Conservation (phyloP, 2,888 invertebrate genomes). For the Lasioglossum calceatum region DNA sequence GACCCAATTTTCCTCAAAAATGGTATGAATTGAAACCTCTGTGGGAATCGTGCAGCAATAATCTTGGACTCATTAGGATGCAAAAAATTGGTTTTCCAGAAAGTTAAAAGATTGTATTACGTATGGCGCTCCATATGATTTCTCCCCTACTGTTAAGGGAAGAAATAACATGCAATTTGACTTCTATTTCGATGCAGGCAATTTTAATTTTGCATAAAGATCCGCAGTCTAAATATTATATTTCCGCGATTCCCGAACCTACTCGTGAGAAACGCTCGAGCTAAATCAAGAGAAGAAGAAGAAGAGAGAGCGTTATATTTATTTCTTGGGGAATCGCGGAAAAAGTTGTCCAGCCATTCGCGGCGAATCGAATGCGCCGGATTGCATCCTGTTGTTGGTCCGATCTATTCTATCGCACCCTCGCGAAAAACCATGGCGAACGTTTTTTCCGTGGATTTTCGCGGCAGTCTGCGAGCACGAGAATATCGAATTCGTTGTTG, state of each 20-base stretch:
- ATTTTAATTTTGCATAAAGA: too few species aligned
- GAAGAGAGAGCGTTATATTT: conserved; percentile 70
- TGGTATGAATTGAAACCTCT: background rate
- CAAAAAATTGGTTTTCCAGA: too few species aligned
- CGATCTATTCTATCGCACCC: conserved; percentile 33
- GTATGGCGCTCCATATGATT: too few species aligned
- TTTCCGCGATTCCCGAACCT: background rate
- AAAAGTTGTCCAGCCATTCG: conserved; percentile 74
- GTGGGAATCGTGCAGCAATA: background rate
- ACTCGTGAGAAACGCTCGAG: conserved; percentile 6
- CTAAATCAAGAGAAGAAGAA: background rate
- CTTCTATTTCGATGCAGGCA: too few species aligned
- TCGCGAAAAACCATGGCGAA: background rate
- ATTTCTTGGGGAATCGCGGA: conserved; percentile 72
- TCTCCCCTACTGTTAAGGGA: too few species aligned
- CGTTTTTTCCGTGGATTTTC: background rate
- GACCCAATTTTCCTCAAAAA: too few species aligned
- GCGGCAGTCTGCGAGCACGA: background rate
- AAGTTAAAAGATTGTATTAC: too few species aligned
- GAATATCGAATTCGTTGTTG: background rate
- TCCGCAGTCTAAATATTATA: too few species aligned
- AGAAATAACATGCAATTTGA: too few species aligned
- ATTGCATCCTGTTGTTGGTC: conserved; percentile 70
- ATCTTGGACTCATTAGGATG: too few species aligned
- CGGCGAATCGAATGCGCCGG: conserved; percentile 63